A percentile compares a stretch with the other conserved stretches of the same genome.
Conservation (phyloP, 2,888 invertebrate genomes). For the Scaptodrosophila latifasciaeformis region DNA sequence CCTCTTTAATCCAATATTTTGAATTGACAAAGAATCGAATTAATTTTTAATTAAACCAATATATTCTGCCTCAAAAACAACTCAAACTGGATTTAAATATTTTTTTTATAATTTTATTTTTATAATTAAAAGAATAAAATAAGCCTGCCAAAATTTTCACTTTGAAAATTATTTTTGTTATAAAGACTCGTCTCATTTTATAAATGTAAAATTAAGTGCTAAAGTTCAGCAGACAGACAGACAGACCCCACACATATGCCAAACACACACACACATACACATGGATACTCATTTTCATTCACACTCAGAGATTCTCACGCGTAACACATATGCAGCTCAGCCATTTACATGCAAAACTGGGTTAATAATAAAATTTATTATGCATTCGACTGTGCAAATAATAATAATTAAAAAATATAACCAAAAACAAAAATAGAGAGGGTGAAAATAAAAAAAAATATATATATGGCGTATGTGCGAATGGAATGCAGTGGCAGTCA, state of each 20-base stretch:
- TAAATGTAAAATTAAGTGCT: too few species aligned
- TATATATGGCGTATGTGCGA: too few species aligned
- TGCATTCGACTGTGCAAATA: conserved; percentile 54
- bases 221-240: too few species aligned
- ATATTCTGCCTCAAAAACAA: too few species aligned
- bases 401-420: conserved; percentile 53
- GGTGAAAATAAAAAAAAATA: not conserved
- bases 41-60: too few species aligned
- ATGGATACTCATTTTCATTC: not conserved
- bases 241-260: not conserved
- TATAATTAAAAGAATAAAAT: too few species aligned
- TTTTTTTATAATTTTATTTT: too few species aligned
- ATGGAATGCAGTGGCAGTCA: not conserved
- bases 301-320: not conserved
- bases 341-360: conserved; percentile 35
- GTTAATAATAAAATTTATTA: conserved; percentile 63
- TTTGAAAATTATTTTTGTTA: too few species aligned
- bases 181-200: too few species aligned
- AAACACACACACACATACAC: conserved; percentile 1
- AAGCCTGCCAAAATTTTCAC: too few species aligned
- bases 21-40: too few species aligned
- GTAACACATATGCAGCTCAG: not conserved
- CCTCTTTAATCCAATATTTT: not conserved
- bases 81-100: too few species aligned
- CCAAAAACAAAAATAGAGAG: conserved; percentile 22